Base-by-base conservation (phyloP, 2,113 vertebrate genomes). In the Willisornis vidua region DNA sequence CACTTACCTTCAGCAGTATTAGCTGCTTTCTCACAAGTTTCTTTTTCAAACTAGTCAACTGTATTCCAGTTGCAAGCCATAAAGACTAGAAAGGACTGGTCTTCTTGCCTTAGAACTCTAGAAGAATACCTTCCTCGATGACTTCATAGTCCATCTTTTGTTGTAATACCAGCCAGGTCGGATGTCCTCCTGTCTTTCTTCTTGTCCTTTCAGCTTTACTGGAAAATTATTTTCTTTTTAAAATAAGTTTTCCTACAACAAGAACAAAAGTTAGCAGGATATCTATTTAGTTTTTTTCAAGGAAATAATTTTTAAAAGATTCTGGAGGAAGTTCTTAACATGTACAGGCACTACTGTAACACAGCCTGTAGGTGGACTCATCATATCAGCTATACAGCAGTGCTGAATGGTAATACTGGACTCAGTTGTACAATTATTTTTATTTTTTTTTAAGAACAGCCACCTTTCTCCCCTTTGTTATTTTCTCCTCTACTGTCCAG, bases 291-390 rank as follows among this genome's bases (percentile, higher is more conserved):
- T 68, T 91, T 59, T 71, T 71, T 82, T 78, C 26, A 49, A 68
- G 28, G 23, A 43, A 91, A 57, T 31, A 19, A 14, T 59, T 78
- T 88, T 67, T 39, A 24, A 49, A 78, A 77, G 3, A 66, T 87
- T 78, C n/a, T 89, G 61, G n/a, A 72, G 28, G 35, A 91, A 75
- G n/a, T 48, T 75, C 48, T 87, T 85, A 58, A 48, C 8, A 12
- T 5, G 0, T 65, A 20, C 7, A 57, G 87, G 57, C 84, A 87
- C 87, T 97, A 46, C 84, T 79, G 41, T 96, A 73, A 49, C 45
- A 82, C 43, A 92, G 72, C 95, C 96, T 96, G 93, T 95, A 97
- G 93, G 87, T 96, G 95, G 94, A 96, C 89, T 96, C 96, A 72
- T 95, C 77, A 91, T 95, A 91, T 95, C 84, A 94, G 51, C 62